phyloP scores from a whole-genome alignment of 1,140 invertebrate genomes.

The Drosophila tsacasi region DNA sequence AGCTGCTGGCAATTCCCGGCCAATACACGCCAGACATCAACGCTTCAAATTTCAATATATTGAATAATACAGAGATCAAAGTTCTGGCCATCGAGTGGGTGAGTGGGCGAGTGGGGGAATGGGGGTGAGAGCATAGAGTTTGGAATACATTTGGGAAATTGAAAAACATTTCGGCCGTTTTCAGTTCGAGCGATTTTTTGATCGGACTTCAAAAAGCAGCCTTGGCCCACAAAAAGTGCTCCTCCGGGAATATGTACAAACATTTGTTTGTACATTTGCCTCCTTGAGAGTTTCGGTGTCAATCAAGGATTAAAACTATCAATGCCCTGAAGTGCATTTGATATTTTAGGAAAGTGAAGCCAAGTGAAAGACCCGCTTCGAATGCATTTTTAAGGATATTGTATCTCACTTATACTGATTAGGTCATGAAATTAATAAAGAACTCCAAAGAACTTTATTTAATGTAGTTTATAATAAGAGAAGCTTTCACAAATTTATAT shows the following conservation, averaged over 20 bases:
- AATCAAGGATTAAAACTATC: conserved; percentile 12
- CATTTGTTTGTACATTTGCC: neutral
- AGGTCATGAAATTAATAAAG: neutral
- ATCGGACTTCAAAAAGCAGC: conserved; percentile 35
- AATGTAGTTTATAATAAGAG: too few species aligned
- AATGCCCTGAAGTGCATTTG: neutral
- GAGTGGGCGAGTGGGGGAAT: neutral
- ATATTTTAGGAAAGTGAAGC: neutral
- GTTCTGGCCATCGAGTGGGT: conserved; percentile 28
- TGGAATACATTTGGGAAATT: conserved; percentile 51
- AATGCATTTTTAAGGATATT: neutral
- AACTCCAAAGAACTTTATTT: neutral
- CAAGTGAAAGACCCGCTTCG: neutral
- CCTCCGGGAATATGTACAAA: conserved; percentile 19
- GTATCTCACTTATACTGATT: neutral
- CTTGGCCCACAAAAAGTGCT: neutral
- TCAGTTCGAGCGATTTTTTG: conserved; percentile 19
- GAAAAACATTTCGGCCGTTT: conserved; percentile 34
- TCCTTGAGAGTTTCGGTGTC: neutral
- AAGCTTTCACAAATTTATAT: too few species aligned
- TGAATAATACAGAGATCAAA: conserved; percentile 64
- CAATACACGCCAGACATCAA: conserved; percentile 44
- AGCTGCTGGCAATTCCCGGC: conserved; percentile 70
- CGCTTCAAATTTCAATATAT: conserved; percentile 64
- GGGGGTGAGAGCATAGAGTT: neutral